These are phyloP conservation scores for Leuctra nigra DNA, from an alignment of 2,888 invertebrate genomes.

Conservation along the genomic window DNA sequence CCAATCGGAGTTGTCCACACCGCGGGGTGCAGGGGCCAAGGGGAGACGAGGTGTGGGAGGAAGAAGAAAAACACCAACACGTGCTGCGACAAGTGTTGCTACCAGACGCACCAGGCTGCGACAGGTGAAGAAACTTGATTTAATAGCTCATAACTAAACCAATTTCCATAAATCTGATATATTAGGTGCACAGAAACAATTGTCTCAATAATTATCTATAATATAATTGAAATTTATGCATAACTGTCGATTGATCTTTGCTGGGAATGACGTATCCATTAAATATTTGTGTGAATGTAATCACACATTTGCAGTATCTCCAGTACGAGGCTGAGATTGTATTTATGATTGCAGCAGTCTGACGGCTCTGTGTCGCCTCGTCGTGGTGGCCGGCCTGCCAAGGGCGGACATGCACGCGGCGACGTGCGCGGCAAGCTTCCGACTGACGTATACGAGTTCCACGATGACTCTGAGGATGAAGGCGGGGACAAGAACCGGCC, in stretches of 20 bases:
- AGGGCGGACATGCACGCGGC: constrained; percentile 3
- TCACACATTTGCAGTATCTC: background rate
- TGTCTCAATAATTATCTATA: no score
- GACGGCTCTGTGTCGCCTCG: constrained; percentile 6
- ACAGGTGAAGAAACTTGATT: constrained; percentile 15
- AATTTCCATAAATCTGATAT: no score
- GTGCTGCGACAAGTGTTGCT: background rate
- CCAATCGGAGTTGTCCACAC: constrained; percentile 29
- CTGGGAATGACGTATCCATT: background rate
- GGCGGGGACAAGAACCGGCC: constrained; percentile 54
- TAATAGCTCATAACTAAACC: no score
- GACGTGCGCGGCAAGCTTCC: constrained; percentile 34
- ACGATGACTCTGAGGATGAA: constrained; percentile 83
- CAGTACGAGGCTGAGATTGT: background rate
- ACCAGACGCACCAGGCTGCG: constrained; percentile 6
- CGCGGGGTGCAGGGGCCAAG: constrained; percentile 17
- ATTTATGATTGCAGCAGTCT: background rate
- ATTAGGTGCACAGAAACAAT: no score
- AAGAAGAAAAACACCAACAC: constrained; percentile 19
- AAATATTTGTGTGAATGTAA: no score
- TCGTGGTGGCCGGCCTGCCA: constrained; percentile 21
- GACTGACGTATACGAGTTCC: constrained; percentile 84
- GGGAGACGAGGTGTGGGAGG: constrained; percentile 22
- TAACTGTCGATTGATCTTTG: no score
- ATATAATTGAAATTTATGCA: no score